Percentiles rank a stretch among this genome's conserved stretches.
Evolutionary conservation across 2,888 invertebrate genomes (phyloP).

Genomic region (Melinaea marsaeus): DNA sequence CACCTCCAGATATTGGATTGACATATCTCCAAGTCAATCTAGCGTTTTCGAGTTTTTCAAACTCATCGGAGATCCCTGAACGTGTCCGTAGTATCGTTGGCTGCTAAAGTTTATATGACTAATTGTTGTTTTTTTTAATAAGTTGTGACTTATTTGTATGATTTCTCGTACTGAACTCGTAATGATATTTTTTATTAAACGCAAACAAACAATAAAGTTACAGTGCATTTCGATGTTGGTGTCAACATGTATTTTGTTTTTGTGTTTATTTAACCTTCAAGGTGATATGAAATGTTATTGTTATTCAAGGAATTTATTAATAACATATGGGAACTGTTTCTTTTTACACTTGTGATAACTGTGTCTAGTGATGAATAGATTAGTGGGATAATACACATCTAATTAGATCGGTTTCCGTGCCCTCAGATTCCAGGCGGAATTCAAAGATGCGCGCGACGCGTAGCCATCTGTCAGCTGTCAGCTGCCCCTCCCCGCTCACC

Average conservation of each 20-base stretch:
- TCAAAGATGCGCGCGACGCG: constrained; percentile 68
- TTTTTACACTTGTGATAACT: too few relatives aligned
- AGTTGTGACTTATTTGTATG: constrained; percentile 25
- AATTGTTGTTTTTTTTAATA: constrained; percentile 27
- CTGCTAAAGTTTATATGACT: constrained; percentile 32
- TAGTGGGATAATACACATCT: constrained; percentile 60
- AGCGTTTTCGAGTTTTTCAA: constrained; percentile 45
- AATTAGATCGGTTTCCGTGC: constrained; percentile 62
- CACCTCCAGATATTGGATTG: constrained; percentile 44
- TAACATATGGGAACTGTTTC: too few relatives aligned
- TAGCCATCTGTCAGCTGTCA: constrained; percentile 71
- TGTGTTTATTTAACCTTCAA: too few relatives aligned
- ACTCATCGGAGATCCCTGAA: constrained; percentile 40
- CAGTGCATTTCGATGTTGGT: not conserved
- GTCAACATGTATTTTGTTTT: not conserved
- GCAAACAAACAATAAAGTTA: not conserved
- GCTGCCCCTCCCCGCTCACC: constrained; percentile 53
- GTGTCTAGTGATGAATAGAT: constrained; percentile 39
- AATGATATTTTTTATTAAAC: constrained; percentile 13
- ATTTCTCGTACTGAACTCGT: constrained; percentile 20
- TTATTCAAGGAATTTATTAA: too few relatives aligned
- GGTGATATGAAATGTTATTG: too few relatives aligned
- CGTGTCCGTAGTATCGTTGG: constrained; percentile 31
- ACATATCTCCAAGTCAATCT: constrained; percentile 54
- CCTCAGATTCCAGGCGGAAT: constrained; percentile 48